Evolutionary conservation across 1,140 invertebrate species (phyloP), one percentile per base, ranked within the genome.

Genomic region (Micrasema minimum): DNA sequence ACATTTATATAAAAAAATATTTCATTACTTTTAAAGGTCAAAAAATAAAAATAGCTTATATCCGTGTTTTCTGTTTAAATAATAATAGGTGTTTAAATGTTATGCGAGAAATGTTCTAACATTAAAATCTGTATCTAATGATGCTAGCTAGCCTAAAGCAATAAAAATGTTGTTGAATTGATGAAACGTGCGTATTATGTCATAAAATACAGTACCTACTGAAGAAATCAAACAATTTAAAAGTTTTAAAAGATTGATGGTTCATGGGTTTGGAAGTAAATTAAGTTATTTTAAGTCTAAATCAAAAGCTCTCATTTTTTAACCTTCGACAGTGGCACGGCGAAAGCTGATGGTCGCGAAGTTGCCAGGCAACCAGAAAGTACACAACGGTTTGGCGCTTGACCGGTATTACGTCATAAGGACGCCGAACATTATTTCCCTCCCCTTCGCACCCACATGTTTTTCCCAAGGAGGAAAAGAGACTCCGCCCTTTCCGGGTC

Each of bases 351-450:
- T 66, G 64, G 68, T 59, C 68, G 14, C 45, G 16, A 48, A 46
- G 73, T 75, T 59, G 69, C 73, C 65, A 71, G 66, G 73, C 73
- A 69, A 75, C 73, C 48, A 66, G 69, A 55, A 72, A 50, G 73
- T 75, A 75, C 45, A 75, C 69, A 75, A 62, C 38, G 41, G 43
- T 50, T 48, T 67, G 51, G 50, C 62, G 72, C 68, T 70, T 72
- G 73, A 69, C 69, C 73, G 65, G 48, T 11, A 59, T 71, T 65
- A 75, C 73, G 73, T 75, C 73, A 75, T 46, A 16, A 70, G 70
- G 70, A 51, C 41, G 55, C 65, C 41, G n/a, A n/a, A n/a, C n/a
- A 48, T 53, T 62, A 37, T 43, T 66, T 18, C 61, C 41, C 35
- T 22, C 59, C 59, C 66, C 61, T n/a, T 64, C 38, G 26, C 53